phyloP scores from a whole-genome alignment of 1,140 invertebrate species.

The Ceratina calcarata region DNA sequence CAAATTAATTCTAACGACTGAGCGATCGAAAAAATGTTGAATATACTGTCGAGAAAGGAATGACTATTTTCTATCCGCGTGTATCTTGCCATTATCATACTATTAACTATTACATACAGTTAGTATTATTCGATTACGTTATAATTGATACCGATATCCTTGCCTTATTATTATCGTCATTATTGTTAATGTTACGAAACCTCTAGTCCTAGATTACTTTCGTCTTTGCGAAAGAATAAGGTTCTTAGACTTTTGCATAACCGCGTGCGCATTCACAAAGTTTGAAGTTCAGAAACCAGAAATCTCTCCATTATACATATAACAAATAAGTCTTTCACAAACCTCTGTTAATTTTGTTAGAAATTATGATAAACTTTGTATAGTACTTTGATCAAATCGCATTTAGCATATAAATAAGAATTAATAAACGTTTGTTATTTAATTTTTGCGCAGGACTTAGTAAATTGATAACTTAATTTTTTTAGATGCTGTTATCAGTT shows the following conservation, averaged over 20 bases:
- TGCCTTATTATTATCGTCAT: slow-evolving; percentile 36
- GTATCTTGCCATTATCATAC: slow-evolving; percentile 62
- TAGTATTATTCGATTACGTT: slow-evolving; percentile 7
- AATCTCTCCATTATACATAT: not conserved
- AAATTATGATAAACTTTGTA: no score
- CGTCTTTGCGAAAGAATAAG: slow-evolving; percentile 52
- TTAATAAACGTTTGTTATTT: slow-evolving; percentile 34
- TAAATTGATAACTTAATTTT: slow-evolving; percentile 18
- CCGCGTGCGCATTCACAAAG: slow-evolving; percentile 20
- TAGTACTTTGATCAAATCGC: slow-evolving; percentile 3
- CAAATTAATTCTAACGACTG: not conserved
- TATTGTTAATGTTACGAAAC: slow-evolving; percentile 57
- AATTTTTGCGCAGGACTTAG: not conserved
- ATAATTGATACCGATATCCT: slow-evolving; percentile 6
- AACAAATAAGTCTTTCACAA: not conserved
- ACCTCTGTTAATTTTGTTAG: no score
- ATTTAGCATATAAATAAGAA: slow-evolving; percentile 18
- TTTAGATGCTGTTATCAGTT: slow-evolving; percentile 13
- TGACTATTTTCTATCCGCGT: slow-evolving; percentile 48
- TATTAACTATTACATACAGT: slow-evolving; percentile 16
- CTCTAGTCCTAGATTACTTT: slow-evolving; percentile 69
- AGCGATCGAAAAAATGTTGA: not conserved
- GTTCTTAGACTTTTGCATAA: slow-evolving; percentile 41
- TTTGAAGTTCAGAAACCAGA: slow-evolving; percentile 1
- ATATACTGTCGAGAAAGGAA: not conserved